A percentile compares a stretch with the other conserved stretches of the same genome.
Conservation (phyloP, 2,113 vertebrate genomes). For the Spheniscus mendiculus region DNA sequence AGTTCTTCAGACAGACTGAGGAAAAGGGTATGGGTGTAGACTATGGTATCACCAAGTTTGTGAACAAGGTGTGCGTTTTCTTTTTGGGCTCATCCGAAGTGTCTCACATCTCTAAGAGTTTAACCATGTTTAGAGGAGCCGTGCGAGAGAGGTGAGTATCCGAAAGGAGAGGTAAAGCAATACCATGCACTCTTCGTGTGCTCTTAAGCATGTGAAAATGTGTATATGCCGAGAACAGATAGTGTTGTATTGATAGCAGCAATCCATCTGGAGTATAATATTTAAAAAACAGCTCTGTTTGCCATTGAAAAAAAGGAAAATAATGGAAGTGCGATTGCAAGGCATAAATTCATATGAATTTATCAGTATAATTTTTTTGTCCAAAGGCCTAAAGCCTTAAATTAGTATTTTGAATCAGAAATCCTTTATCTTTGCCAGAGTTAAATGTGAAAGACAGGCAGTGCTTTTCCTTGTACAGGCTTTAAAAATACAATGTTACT, state of each 20-base stretch:
- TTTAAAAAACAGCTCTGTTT: background rate
- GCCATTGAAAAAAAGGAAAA: background rate
- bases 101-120: background rate
- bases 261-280: background rate
- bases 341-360: background rate
- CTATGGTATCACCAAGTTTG: background rate
- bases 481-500: background rate
- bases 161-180: background rate
- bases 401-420: background rate
- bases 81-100: background rate
- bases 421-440: background rate
- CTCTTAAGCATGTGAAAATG: background rate
- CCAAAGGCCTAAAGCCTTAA: constrained; percentile 12
- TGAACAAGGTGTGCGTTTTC: background rate
- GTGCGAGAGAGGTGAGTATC: background rate
- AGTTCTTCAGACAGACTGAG: background rate
- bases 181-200: background rate
- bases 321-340: background rate
- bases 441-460: constrained; percentile 20
- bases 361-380: background rate
- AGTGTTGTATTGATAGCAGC: background rate
- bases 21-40: background rate
- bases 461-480: constrained; percentile 15
- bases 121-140: background rate
- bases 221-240: background rate